A percentile compares a stretch with the other conserved stretches of the same genome.
Conservation (phyloP, 1,140 invertebrate species). For the Vanessa atalanta region DNA sequence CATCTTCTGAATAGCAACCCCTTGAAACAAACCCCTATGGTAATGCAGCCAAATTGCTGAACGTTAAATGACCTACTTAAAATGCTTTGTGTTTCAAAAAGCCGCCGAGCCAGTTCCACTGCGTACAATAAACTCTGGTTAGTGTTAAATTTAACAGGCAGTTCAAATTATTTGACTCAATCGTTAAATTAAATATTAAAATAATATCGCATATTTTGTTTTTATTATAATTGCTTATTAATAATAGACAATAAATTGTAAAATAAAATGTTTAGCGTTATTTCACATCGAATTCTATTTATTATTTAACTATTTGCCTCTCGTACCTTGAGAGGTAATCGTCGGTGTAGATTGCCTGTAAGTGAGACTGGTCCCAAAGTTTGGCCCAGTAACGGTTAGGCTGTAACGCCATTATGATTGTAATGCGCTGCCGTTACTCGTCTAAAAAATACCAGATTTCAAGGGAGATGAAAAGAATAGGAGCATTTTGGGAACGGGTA, state of each 20-base stretch:
- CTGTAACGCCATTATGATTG: conserved; percentile 75
- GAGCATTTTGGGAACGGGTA: conserved; percentile 52
- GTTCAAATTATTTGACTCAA: not conserved
- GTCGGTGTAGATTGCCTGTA: not conserved
- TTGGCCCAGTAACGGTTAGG: conserved; percentile 73
- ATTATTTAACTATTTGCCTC: too few relatives aligned
- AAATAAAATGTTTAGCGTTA: too few relatives aligned
- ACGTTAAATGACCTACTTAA: conserved; percentile 69
- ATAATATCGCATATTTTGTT: too few relatives aligned
- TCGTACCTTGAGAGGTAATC: not conserved
- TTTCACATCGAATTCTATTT: too few relatives aligned
- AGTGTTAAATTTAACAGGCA: conserved; percentile 11
- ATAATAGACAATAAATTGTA: too few relatives aligned
- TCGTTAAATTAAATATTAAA: too few relatives aligned
- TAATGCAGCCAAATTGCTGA: conserved; percentile 63
- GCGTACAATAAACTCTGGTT: conserved; percentile 27
- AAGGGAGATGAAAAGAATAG: conserved; percentile 56
- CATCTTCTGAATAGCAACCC: conserved; percentile 49
- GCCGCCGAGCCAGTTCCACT: conserved; percentile 38
- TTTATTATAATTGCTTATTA: too few relatives aligned
- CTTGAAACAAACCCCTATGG: conserved; percentile 61
- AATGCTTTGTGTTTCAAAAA: conserved; percentile 44
- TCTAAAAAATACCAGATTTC: conserved; percentile 54
- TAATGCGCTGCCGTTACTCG: conserved; percentile 71
- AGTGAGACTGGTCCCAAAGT: conserved; percentile 39